These are phyloP conservation scores for Galeopterus variegatus DNA, from an alignment of 2,113 vertebrate species.

Conservation along the genomic window DNA sequence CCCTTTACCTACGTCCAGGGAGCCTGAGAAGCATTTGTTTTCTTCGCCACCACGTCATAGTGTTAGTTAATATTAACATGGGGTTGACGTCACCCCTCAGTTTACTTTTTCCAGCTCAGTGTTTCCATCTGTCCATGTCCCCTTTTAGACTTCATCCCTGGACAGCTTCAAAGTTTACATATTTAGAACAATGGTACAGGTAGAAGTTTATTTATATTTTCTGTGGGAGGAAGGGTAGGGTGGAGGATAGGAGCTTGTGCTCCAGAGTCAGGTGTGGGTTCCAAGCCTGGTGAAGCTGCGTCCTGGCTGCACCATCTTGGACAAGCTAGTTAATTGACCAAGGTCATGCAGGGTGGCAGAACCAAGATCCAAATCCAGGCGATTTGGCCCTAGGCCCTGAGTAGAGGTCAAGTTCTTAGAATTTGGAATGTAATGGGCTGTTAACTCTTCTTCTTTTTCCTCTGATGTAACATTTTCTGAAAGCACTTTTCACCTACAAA, in stretches of 20 bases:
- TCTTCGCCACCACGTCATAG: neutral
- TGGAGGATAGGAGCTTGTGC: neutral
- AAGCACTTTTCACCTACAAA: neutral
- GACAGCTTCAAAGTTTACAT: neutral
- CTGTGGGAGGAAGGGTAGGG: neutral
- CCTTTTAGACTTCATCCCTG: neutral
- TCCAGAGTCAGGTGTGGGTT: neutral
- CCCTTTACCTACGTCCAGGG: accelerated
- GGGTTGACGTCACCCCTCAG: neutral
- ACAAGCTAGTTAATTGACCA: neutral
- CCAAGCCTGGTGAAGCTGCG: too few species aligned
- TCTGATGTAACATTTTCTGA: neutral
- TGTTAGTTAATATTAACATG: neutral
- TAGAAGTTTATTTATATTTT: neutral
- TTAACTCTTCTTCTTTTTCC: neutral
- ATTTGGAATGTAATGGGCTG: neutral
- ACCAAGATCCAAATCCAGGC: neutral
- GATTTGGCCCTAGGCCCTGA: neutral
- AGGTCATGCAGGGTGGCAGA: neutral
- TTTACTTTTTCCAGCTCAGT: neutral
- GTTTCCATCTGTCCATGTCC: neutral
- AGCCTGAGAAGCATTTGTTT: neutral
- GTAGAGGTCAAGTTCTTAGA: neutral
- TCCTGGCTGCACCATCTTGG: neutral
- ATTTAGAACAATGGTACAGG: neutral